A percentile compares a stretch with the other conserved stretches of the same genome.
Conservation (phyloP, 2,797 vertebrate genomes). For the Enteromius treurensis region DNA sequence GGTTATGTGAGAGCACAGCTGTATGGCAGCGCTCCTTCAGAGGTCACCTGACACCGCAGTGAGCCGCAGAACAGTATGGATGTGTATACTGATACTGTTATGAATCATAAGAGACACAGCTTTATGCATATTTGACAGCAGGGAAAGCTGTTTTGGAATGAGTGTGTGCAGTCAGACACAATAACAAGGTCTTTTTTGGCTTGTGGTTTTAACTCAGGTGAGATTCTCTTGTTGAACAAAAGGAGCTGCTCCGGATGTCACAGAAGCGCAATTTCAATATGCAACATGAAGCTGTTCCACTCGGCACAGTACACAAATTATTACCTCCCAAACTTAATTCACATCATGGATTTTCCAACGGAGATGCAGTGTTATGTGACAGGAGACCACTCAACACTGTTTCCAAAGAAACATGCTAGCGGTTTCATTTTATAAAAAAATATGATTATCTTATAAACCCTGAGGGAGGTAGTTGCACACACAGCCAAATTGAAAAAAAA, state of each 20-base stretch:
- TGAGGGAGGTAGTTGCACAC: conserved; percentile 57
- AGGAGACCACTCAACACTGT: conserved; percentile 63
- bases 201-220: conserved; percentile 41
- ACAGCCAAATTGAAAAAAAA: conserved; percentile 52
- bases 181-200: conserved; percentile 49
- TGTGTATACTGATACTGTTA: conserved; percentile 49
- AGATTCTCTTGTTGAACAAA: conserved; percentile 28
- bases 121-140: conserved; percentile 33
- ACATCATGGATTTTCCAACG: conserved; percentile 31
- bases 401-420: conserved; percentile 58
- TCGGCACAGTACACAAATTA: conserved; percentile 59
- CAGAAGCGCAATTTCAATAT: conserved; percentile 62
- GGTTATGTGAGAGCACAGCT: conserved; percentile 45
- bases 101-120: conserved; percentile 35
- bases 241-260: conserved; percentile 47
- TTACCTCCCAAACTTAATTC: conserved; percentile 53
- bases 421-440: conserved; percentile 44
- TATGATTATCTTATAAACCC: conserved; percentile 63
- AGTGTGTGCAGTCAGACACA: neutral
- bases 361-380: conserved; percentile 54
- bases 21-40: conserved; percentile 32
- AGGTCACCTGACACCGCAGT: conserved; percentile 13
- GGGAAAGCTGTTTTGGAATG: conserved; percentile 29
- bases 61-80: conserved; percentile 36
- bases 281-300: conserved; percentile 65